Evolutionary conservation across 1,140 invertebrate genomes (phyloP).

Genomic region (Hyles euphorbiae): DNA sequence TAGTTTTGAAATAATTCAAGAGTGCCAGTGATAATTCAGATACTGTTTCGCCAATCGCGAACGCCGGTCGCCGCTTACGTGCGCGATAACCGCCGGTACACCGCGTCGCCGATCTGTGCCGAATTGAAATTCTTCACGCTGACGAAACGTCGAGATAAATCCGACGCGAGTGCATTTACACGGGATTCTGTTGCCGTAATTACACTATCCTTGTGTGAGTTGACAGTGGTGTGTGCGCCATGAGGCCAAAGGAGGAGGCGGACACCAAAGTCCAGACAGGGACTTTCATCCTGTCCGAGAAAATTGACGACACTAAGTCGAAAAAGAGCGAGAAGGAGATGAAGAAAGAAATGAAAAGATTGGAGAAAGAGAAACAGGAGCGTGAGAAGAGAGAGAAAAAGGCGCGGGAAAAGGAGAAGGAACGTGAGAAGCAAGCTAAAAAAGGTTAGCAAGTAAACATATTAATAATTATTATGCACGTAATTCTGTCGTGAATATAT

Average conservation of each 20-base stretch:
- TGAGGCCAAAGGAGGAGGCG: constrained; percentile 70
- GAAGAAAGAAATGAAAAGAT: constrained; percentile 73
- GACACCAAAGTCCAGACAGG: constrained; percentile 64
- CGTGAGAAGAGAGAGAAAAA: constrained; percentile 74
- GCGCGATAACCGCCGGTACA: constrained; percentile 39
- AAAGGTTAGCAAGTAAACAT: constrained; percentile 55
- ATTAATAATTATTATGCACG: not conserved
- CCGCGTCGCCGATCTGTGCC: constrained; percentile 36
- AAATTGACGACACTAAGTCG: constrained; percentile 70
- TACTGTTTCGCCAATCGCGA: constrained; percentile 54
- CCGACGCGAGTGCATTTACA: constrained; percentile 45
- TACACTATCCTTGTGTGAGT: constrained; percentile 48
- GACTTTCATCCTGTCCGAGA: constrained; percentile 74
- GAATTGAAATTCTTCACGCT: constrained; percentile 48
- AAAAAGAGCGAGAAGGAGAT: constrained; percentile 71
- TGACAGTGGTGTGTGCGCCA: constrained; percentile 35
- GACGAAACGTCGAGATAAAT: constrained; percentile 41
- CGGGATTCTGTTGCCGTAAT: constrained; percentile 44
- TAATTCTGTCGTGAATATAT: not conserved
- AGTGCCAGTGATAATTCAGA: constrained; percentile 60
- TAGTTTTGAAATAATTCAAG: constrained; percentile 37
- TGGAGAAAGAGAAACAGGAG: constrained; percentile 72
- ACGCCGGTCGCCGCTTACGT: constrained; percentile 24
- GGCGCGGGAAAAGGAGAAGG: constrained; percentile 71
- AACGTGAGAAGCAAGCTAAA: constrained; percentile 70